Conservation (phyloP, 2,888 invertebrate genomes). For the Epistrophe eligans region DNA sequence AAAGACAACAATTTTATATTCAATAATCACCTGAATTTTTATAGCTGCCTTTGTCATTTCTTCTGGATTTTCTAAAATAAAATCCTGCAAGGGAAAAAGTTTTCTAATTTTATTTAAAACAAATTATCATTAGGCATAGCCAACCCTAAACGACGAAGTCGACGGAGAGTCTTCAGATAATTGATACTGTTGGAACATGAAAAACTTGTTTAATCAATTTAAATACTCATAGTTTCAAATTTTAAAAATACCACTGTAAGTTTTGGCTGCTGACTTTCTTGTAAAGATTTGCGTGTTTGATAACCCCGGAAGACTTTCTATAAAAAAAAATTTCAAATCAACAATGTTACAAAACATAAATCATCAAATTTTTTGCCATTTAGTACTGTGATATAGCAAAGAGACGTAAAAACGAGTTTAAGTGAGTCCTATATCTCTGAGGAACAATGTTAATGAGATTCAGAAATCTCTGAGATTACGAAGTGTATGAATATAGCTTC, state of each 20-base stretch:
- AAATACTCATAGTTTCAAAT: too few species aligned
- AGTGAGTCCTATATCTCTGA: too few species aligned
- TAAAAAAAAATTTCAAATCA: not conserved
- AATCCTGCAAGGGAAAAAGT: not conserved
- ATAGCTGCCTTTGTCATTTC: conserved; percentile 29
- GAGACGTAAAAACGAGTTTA: too few species aligned
- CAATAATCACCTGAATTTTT: conserved; percentile 26
- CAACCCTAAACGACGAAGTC: conserved; percentile 1
- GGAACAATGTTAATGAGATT: too few species aligned
- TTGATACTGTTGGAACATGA: not conserved
- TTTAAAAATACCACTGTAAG: not conserved
- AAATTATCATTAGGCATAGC: not conserved
- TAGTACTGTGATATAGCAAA: too few species aligned
- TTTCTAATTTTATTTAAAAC: too few species aligned
- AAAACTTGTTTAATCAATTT: not conserved
- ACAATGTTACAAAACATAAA: not conserved
- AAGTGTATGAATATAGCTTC: too few species aligned
- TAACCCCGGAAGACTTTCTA: conserved; percentile 66
- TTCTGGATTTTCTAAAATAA: not conserved
- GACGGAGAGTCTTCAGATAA: not conserved
- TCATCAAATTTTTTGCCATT: too few species aligned
- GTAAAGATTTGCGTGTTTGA: conserved; percentile 9
- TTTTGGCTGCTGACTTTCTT: not conserved
- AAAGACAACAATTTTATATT: not conserved
- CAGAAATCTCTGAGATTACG: too few species aligned